Base-by-base conservation (phyloP, 2,113 vertebrate genomes). In the Emydocephalus ijimae region DNA sequence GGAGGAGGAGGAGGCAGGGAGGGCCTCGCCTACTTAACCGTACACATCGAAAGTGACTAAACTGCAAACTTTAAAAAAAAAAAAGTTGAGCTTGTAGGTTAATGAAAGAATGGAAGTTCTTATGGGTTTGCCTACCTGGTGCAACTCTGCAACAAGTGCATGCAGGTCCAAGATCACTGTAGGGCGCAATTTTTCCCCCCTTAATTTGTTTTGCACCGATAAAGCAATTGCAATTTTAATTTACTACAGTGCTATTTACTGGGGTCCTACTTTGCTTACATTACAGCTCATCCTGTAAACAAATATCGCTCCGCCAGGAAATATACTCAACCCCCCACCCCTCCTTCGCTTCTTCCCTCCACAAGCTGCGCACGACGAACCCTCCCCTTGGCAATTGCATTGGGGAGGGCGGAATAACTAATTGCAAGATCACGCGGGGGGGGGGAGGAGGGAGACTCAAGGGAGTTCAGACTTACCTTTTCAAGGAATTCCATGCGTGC, bases 251-350 rank as follows among this genome's bases (percentile, higher is more conserved):
- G 96, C 96, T 95, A 89, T 95, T 92, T 43, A 86, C 95, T 89
- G 91, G 94, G 56, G 95, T 95, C 94, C 95, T 94, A 95, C 96
- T 97, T 92, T 96, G 96, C 96, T 97, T 96, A 96, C 96, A 95
- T 96, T 95, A 94, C 93, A 91, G 94, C 94, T 95, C 95, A 96
- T 94, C 96, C 97, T 93, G 97, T 97, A 97, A 97, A 97, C 96
- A 97, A 97, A 97, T 97, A 97, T 97, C 97, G 97, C 96, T 97
- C 96, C 97, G 97, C 97, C 96, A 97, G 95, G 96, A 97, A 97
- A 97, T 95, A 96, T 95, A 97, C 95, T 50, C 95, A 94, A 94
- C 94, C 8, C 8, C 94, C 95, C 93, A 9, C 85, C 92, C 34
- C 59, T 3, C 89, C 26, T 48, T 39, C 57, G 74, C 91, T 88